Conservation (phyloP, 2,888 invertebrate species). For the Germaria angustata region DNA sequence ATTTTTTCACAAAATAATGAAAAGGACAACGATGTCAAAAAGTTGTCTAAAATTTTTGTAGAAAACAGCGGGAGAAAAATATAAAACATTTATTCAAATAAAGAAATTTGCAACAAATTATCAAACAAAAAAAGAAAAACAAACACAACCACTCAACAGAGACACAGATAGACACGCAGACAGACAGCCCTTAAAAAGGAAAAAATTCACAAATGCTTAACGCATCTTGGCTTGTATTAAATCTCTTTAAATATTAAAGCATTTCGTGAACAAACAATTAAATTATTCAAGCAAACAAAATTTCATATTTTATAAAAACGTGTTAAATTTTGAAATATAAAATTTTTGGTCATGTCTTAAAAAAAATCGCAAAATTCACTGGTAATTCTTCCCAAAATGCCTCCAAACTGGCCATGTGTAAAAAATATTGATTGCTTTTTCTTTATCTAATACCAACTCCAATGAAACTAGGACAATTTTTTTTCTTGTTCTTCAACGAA, state of each 20-base stretch:
- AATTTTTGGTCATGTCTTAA: background rate
- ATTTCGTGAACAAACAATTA: background rate
- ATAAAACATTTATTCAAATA: slow-evolving; percentile 18
- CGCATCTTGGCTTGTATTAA: background rate
- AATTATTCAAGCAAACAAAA: too few relatives aligned
- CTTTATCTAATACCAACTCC: background rate
- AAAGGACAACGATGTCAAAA: slow-evolving; percentile 40
- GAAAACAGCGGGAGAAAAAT: slow-evolving; percentile 30
- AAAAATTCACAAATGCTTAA: background rate
- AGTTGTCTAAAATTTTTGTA: slow-evolving; percentile 30
- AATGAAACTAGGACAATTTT: background rate
- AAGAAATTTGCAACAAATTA: slow-evolving; percentile 21
- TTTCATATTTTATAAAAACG: background rate
- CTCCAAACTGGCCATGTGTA: background rate
- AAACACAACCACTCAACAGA: background rate
- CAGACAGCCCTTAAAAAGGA: background rate
- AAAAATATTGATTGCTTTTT: background rate
- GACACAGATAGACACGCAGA: background rate
- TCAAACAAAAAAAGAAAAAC: background rate
- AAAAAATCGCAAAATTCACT: background rate
- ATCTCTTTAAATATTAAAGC: background rate
- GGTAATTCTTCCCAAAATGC: background rate
- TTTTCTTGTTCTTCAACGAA: background rate
- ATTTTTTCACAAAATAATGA: slow-evolving; percentile 20
- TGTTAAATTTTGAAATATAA: background rate